phyloP scores from a whole-genome alignment of 2,888 invertebrate species.

The Andrena fulva region DNA sequence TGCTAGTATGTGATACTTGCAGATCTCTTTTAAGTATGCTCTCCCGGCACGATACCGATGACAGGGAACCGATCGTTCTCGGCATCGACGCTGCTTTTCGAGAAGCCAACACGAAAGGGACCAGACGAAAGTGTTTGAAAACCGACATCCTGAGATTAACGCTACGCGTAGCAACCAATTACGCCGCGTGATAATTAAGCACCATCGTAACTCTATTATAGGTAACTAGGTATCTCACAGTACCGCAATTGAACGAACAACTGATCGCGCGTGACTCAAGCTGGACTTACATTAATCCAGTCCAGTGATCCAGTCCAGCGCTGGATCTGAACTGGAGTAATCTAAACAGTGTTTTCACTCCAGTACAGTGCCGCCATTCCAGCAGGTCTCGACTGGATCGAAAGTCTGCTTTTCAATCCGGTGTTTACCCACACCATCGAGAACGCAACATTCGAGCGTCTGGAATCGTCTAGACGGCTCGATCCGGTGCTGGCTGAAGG shows the following conservation, averaged over 20 bases:
- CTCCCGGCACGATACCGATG: slow-evolving; percentile 13
- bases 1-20: background rate
- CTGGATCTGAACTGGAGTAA: too few relatives aligned
- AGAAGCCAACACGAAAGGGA: slow-evolving; percentile 79
- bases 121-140: slow-evolving; percentile 79
- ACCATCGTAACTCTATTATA: slow-evolving; percentile 26
- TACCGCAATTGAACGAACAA: slow-evolving; percentile 10
- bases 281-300: too few relatives aligned
- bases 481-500: too few relatives aligned
- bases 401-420: too few relatives aligned
- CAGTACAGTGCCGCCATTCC: too few relatives aligned
- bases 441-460: too few relatives aligned
- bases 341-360: too few relatives aligned
- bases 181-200: slow-evolving; percentile 39
- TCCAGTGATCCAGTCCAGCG: too few relatives aligned
- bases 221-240: slow-evolving; percentile 8
- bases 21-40: background rate
- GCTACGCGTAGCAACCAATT: slow-evolving; percentile 16
- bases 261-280: slow-evolving; percentile 1
- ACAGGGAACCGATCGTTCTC: slow-evolving; percentile 27
- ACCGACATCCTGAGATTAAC: slow-evolving; percentile 67
- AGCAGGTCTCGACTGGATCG: too few relatives aligned
- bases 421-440: too few relatives aligned
- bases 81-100: slow-evolving; percentile 54
- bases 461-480: too few relatives aligned